phyloP scores from a whole-genome alignment of 2,113 vertebrate genomes.

The Proteles cristata region DNA sequence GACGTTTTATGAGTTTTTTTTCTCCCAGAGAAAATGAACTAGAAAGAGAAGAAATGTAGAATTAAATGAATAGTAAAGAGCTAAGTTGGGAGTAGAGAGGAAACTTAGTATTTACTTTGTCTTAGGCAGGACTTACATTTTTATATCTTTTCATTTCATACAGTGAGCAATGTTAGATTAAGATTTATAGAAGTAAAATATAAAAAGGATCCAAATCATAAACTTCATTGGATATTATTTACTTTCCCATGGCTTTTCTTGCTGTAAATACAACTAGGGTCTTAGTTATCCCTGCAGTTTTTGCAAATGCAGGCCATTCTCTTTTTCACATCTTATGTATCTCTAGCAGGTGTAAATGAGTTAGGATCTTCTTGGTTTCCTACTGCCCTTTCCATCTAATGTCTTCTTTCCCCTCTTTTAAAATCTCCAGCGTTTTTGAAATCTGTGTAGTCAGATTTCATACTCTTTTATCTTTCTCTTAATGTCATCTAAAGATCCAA shows the following conservation, averaged over 20 bases:
- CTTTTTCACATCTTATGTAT: not conserved
- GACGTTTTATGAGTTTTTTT: not conserved
- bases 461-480: not conserved
- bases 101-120: not conserved
- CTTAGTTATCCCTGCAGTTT: not conserved
- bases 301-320: not conserved
- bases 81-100: not conserved
- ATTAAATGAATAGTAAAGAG: conserved; percentile 4
- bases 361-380: not conserved
- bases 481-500: not conserved
- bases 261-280: not conserved
- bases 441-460: not conserved
- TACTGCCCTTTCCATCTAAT: not conserved
- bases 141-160: not conserved
- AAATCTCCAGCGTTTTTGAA: not conserved
- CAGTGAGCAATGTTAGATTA: not conserved
- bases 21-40: not conserved
- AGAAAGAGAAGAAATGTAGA: not conserved
- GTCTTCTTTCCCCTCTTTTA: not conserved
- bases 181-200: not conserved
- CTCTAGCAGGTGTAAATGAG: not conserved
- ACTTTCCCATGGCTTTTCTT: not conserved
- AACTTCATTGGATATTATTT: not conserved
- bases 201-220: not conserved
- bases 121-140: not conserved